Conservation (phyloP, 2,888 invertebrate species). For the Iphiclides podalirius region DNA sequence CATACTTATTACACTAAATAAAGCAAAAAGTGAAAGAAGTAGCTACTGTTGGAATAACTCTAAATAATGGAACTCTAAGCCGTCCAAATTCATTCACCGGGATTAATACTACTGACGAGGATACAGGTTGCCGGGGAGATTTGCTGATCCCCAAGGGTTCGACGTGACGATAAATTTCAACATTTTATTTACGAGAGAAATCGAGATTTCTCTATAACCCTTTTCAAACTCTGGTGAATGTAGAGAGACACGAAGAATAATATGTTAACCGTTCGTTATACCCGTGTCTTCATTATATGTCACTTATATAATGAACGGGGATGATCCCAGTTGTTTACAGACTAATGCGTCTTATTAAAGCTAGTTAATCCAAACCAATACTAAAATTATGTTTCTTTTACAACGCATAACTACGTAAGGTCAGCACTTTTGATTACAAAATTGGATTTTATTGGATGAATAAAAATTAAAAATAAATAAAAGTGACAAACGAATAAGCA, state of each 20-base stretch:
- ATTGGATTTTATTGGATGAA: too few species aligned
- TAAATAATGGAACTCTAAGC: not conserved
- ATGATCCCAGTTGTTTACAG: too few species aligned
- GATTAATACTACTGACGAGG: conserved; percentile 34
- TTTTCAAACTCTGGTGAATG: conserved; percentile 45
- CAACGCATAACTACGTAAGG: too few species aligned
- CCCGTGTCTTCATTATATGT: conserved; percentile 4
- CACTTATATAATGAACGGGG: conserved; percentile 7
- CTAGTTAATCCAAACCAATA: too few species aligned
- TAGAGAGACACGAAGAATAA: conserved; percentile 29
- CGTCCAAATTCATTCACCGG: conserved; percentile 39
- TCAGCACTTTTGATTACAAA: too few species aligned
- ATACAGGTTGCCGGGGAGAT: conserved; percentile 32
- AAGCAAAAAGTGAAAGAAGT: not conserved
- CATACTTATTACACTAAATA: too few species aligned
- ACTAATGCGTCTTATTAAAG: too few species aligned
- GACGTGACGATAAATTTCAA: conserved; percentile 47
- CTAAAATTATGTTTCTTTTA: too few species aligned
- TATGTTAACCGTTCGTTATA: conserved; percentile 16
- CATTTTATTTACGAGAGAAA: conserved; percentile 42
- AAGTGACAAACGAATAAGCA: too few species aligned
- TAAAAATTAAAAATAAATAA: too few species aligned
- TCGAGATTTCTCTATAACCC: conserved; percentile 38
- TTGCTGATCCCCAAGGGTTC: conserved; percentile 38
- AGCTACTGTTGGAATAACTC: not conserved